Evolutionary conservation across 2,113 vertebrate species (phyloP).

Genomic region (Oncorhynchus clarkii): DNA sequence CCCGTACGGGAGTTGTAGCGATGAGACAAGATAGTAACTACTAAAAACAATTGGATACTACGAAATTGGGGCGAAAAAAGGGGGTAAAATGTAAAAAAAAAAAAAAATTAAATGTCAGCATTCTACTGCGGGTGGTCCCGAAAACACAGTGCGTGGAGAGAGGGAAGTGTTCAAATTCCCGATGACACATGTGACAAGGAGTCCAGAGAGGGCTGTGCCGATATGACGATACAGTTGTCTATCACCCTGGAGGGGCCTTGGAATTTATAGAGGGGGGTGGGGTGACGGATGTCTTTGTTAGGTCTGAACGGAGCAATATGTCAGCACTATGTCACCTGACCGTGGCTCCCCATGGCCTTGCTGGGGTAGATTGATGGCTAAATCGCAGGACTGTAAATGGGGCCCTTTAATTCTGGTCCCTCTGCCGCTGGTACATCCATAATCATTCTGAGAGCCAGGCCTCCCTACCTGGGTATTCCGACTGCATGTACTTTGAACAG

Average conservation of each 20-base stretch:
- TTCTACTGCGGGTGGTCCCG: too few relatives aligned
- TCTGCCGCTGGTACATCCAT: conserved; percentile 48
- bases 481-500: conserved; percentile 47
- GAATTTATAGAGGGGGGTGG: conserved; percentile 34
- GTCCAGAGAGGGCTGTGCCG: not conserved
- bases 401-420: conserved; percentile 53
- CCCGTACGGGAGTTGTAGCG: too few relatives aligned
- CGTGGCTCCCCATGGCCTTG: conserved; percentile 55
- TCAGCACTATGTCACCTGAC: conserved; percentile 57
- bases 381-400: conserved; percentile 60
- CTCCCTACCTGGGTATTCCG: conserved; percentile 33
- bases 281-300: conserved; percentile 48
- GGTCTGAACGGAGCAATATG: conserved; percentile 48
- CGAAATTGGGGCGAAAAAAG: too few relatives aligned
- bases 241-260: conserved; percentile 54
- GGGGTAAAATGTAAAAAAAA: too few relatives aligned
- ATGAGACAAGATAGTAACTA: too few relatives aligned
- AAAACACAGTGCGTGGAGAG: not conserved
- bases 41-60: too few relatives aligned
- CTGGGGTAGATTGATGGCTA: conserved; percentile 60
- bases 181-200: conserved; percentile 44
- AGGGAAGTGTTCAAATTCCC: conserved; percentile 31
- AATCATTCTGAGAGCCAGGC: conserved; percentile 52
- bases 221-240: conserved; percentile 45
- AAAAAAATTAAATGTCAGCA: too few relatives aligned